Evolutionary conservation across 2,113 vertebrate species (phyloP).

Genomic region (Callaeas wilsoni): DNA sequence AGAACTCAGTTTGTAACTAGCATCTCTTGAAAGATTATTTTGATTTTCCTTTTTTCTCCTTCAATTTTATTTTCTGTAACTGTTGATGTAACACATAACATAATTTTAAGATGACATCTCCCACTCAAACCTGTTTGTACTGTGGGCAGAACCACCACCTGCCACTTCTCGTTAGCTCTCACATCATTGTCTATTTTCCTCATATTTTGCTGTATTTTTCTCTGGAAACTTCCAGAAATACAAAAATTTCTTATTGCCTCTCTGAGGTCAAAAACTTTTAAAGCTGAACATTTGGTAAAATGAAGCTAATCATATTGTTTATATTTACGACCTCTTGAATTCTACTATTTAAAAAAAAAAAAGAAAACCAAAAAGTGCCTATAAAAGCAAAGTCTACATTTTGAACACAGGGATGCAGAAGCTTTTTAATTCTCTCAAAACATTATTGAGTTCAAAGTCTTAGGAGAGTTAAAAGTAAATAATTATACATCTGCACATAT

Average conservation of each 20-base stretch:
- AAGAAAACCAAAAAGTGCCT: fast-evolving
- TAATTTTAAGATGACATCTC: neutral
- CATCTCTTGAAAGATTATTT: neutral
- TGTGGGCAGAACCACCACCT: neutral
- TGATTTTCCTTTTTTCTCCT: neutral
- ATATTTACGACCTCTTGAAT: neutral
- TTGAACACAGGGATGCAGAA: neutral
- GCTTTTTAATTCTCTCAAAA: neutral
- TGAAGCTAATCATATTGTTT: neutral
- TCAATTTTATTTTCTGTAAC: neutral
- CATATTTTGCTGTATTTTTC: neutral
- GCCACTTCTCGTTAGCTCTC: neutral
- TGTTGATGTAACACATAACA: neutral
- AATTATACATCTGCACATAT: neutral
- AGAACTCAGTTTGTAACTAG: neutral
- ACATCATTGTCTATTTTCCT: neutral
- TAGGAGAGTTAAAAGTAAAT: neutral
- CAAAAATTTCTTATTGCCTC: no score
- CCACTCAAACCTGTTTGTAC: fast-evolving
- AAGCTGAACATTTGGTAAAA: neutral
- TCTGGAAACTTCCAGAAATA: neutral
- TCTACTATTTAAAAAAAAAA: neutral
- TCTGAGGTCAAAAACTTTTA: neutral
- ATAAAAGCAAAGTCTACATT: neutral
- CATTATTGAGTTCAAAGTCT: neutral